Evolutionary conservation across 2,888 invertebrate species (phyloP).

Genomic region (Pterobdella sp.): DNA sequence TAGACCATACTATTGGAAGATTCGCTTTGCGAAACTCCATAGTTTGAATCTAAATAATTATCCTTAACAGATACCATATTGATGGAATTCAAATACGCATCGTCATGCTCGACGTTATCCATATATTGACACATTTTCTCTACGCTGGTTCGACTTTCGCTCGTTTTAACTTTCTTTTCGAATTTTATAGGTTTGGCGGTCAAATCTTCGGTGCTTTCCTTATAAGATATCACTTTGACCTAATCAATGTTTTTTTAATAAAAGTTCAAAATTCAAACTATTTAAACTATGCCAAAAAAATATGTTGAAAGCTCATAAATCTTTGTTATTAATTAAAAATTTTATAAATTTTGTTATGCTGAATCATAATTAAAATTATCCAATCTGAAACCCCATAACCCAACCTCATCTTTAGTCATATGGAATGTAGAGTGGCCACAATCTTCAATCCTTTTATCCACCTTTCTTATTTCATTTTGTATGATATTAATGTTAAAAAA

Average conservation of each 20-base stretch:
- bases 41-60: too few species aligned
- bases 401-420: slow-evolving; percentile 9
- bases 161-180: background rate
- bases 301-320: background rate
- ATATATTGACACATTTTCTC: background rate
- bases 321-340: too few species aligned
- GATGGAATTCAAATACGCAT: background rate
- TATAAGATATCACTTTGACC: background rate
- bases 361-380: too few species aligned
- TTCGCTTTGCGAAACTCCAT: too few species aligned
- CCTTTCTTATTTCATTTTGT: too few species aligned
- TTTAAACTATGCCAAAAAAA: background rate
- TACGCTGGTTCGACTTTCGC: background rate
- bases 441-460: background rate
- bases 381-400: too few species aligned
- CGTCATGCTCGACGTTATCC: background rate
- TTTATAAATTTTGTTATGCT: too few species aligned
- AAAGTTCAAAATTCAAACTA: background rate
- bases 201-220: slow-evolving; percentile 6
- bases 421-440: slow-evolving; percentile 11
- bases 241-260: background rate
- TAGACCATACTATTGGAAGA: too few species aligned
- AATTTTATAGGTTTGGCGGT: background rate
- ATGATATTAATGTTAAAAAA: too few species aligned
- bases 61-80: too few species aligned